Evolutionary conservation across 1,140 invertebrate species (phyloP), one percentile per base, ranked within the genome.

Genomic region (Nomia melanderi): DNA sequence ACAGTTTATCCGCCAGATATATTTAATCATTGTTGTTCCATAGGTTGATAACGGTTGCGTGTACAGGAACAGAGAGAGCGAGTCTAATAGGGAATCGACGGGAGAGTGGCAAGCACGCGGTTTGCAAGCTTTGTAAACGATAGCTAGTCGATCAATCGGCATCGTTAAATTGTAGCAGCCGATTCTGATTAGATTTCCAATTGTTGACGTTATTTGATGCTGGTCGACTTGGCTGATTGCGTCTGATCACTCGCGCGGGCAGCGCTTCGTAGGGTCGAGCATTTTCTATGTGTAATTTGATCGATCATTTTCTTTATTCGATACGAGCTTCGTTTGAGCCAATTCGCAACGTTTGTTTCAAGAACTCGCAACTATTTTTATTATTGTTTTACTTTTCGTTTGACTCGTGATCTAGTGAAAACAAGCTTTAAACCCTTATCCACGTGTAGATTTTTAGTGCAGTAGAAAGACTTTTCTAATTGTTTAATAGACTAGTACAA

Each of bases 151-250:
- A 86, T 82, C 83, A 85, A 86, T 86, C 77, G 84, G 73, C 50
- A 77, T 70, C 76, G 78, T 82, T 78, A 82, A 86, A 86, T 83
- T 82, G 84, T 81, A 83, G 79, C 77, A 81, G 74, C 60, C 79
- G 79, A 86, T 84, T 86, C 84, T 86, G 84, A 86, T 86, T 84
- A 84, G 85, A 86, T 86, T 83, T 81, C 71, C 74, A 77, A 84
- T 81, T 86, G 75, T 86, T 83, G 77, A 82, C 79, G 84, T 81
- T 84, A 84, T 84, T 84, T 65, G 82, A 84, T 75, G 72, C 82
- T 50, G 25, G 39, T 78, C 50, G 74, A 84, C 82, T 84, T 84
- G 82, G 69, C 70, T 54, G 74, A 65, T 63, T 84, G 74, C 74
- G 78, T 84, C 82, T 84, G 79, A 84, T 84, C 84, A 77, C 77